phyloP scores from a whole-genome alignment of 2,797 vertebrate genomes.

The Loris lydekkerianus region DNA sequence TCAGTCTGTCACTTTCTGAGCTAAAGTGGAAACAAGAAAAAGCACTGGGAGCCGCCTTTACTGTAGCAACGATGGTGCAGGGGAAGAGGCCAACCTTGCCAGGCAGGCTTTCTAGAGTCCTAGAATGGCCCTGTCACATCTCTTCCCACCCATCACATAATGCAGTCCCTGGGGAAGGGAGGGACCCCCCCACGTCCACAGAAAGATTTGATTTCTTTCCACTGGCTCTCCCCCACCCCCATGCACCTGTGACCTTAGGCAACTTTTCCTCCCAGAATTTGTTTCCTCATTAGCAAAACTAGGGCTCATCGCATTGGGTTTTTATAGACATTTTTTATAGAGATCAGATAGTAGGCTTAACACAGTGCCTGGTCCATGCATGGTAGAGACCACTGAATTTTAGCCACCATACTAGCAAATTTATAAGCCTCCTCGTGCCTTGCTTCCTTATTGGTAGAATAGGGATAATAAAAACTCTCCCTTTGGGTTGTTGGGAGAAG shows the following conservation, averaged over 20 bases:
- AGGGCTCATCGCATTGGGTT: neutral
- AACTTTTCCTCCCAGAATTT: neutral
- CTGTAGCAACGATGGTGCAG: neutral
- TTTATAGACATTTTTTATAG: constrained; percentile 28
- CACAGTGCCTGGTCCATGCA: neutral
- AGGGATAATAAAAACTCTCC: neutral
- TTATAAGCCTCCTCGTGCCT: constrained; percentile 4
- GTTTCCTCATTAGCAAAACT: neutral
- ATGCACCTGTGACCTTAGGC: neutral
- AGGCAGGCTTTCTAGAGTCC: neutral
- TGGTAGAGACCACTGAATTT: neutral
- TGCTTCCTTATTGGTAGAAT: neutral
- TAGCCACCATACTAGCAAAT: neutral
- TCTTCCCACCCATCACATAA: accelerated
- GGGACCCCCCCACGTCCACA: neutral
- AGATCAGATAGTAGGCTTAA: constrained; percentile 17
- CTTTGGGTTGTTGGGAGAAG: neutral
- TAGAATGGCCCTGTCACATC: too few species aligned
- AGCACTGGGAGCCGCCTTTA: neutral
- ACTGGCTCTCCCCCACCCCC: accelerated
- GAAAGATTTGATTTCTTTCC: neutral
- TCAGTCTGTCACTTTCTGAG: neutral
- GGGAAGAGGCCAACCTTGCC: neutral
- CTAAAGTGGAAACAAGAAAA: neutral
- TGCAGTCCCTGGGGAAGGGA: accelerated